Conservation (phyloP, 1,140 invertebrate genomes). For the Berghia stephanieae region DNA sequence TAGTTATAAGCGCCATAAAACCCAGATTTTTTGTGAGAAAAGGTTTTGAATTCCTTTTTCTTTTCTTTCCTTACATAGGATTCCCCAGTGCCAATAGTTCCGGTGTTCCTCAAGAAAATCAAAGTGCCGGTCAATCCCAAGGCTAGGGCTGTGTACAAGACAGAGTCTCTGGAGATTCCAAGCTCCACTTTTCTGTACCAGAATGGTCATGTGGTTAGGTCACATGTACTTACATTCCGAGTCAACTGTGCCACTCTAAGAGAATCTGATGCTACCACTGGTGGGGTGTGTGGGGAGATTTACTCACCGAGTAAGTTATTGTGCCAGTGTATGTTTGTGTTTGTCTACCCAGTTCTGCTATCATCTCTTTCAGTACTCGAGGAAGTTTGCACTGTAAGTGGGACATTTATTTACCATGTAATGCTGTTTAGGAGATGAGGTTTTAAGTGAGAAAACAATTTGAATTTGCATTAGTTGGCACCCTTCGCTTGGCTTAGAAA, state of each 20-base stretch:
- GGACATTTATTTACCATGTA: no score
- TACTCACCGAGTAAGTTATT: slow-evolving; percentile 28
- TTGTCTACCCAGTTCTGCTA: no score
- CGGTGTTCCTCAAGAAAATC: slow-evolving; percentile 10
- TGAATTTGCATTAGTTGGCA: no score
- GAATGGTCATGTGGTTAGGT: slow-evolving; percentile 29
- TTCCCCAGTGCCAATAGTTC: slow-evolving; percentile 22
- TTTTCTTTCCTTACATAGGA: slow-evolving; percentile 10
- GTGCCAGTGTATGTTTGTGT: no score
- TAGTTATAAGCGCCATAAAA: no score
- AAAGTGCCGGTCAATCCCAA: slow-evolving; percentile 26
- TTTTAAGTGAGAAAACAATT: no score
- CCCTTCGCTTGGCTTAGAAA: no score
- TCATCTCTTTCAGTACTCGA: no score
- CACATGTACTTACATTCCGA: slow-evolving; percentile 26
- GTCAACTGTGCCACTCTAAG: slow-evolving; percentile 28
- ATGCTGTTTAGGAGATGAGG: no score
- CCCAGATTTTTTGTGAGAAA: no score
- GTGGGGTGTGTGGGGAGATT: slow-evolving; percentile 4
- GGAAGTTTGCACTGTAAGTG: no score
- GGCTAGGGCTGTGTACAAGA: neutral
- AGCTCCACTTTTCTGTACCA: slow-evolving; percentile 21
- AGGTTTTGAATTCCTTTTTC: no score
- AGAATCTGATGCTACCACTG: slow-evolving; percentile 18
- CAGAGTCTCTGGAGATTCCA: slow-evolving; percentile 12